Percentiles rank a stretch among this genome's conserved stretches.
Conservation (phyloP, 2,113 vertebrate genomes). For the Nothocercus julius region DNA sequence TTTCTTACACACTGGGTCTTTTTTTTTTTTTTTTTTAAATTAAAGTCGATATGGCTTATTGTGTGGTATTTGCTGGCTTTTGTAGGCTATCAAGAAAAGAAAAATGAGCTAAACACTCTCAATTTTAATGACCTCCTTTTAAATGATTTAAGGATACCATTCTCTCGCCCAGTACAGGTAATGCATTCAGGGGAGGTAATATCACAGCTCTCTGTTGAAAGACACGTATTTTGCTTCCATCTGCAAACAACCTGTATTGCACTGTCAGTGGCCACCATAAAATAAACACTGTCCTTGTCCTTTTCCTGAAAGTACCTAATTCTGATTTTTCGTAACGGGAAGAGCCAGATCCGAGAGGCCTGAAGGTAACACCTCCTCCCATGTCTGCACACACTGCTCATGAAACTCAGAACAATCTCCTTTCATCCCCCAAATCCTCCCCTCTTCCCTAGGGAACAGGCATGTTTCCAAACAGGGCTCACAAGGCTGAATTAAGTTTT, state of each 20-base stretch:
- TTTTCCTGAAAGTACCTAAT: background rate
- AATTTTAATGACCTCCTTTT: background rate
- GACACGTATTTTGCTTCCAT: background rate
- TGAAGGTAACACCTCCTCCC: background rate
- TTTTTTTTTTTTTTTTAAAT: background rate
- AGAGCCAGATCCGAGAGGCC: background rate
- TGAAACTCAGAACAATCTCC: background rate
- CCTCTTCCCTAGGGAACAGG: background rate
- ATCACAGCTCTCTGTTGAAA: background rate
- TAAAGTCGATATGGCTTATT: background rate
- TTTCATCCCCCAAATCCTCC: background rate
- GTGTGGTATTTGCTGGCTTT: background rate
- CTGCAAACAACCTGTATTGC: background rate
- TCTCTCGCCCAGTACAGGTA: background rate
- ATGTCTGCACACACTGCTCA: fast-evolving
- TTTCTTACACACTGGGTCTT: background rate
- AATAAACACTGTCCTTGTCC: background rate
- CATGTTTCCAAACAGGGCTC: background rate
- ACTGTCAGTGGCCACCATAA: background rate
- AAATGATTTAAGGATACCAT: background rate
- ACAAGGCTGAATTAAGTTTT: background rate
- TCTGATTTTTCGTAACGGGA: background rate
- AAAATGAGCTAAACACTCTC: background rate
- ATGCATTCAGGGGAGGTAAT: background rate
- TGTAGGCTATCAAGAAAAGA: background rate